phyloP scores from a whole-genome alignment of 2,888 invertebrate genomes.

The Sclerodermus sp. region DNA sequence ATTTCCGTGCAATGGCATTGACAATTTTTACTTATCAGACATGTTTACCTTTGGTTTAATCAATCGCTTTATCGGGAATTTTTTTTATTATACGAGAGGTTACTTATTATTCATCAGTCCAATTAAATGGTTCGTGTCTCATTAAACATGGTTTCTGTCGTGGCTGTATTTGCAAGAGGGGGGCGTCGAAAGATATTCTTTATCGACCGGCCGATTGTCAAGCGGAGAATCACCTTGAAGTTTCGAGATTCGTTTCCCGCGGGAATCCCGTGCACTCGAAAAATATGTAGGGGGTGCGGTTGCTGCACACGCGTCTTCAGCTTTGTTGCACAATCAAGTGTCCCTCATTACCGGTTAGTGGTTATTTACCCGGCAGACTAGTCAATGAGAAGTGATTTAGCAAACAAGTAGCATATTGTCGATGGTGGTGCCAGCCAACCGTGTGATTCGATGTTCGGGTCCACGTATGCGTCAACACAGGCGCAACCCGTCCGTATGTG shows the following conservation, averaged over 20 bases:
- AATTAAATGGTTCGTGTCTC: too few species aligned
- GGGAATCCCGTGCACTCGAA: slow-evolving; percentile 1
- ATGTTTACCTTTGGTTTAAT: too few species aligned
- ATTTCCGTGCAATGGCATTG: too few species aligned
- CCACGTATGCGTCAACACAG: too few species aligned
- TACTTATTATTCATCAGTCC: not conserved
- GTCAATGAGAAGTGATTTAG: slow-evolving; percentile 44
- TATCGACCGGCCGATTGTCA: not conserved
- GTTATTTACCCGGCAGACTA: slow-evolving; percentile 38
- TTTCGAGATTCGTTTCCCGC: slow-evolving; percentile 1
- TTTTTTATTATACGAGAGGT: not conserved
- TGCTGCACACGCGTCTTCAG: slow-evolving; percentile 43
- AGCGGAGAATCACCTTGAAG: not conserved
- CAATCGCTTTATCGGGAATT: not conserved
- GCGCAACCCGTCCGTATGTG: not conserved
- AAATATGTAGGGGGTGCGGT: not conserved
- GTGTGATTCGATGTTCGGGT: slow-evolving; percentile 41
- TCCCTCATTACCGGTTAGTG: slow-evolving; percentile 37
- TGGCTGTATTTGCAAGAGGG: not conserved
- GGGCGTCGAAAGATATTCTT: not conserved
- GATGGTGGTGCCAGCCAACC: slow-evolving; percentile 37
- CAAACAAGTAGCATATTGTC: slow-evolving; percentile 56
- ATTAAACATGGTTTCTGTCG: too few species aligned
- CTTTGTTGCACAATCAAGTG: slow-evolving; percentile 48
- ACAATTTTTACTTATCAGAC: too few species aligned